phyloP scores from a whole-genome alignment of 2,113 vertebrate species.

The Cepphus grylle region DNA sequence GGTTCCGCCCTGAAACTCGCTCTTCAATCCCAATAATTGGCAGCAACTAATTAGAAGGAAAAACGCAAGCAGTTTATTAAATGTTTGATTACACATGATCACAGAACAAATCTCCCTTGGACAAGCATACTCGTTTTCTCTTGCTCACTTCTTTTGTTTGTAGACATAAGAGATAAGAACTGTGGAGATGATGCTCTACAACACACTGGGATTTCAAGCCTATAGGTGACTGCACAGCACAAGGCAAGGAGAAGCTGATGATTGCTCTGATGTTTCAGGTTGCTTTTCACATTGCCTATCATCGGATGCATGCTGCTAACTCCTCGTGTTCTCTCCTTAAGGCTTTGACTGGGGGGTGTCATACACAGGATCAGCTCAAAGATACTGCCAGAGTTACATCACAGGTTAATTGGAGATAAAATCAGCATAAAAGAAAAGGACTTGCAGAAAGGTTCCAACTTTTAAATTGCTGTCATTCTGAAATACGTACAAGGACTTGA shows the following conservation, averaged over 20 bases:
- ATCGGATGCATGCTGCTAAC: neutral
- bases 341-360: neutral
- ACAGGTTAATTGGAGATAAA: neutral
- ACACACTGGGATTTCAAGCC: neutral
- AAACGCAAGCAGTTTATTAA: constrained; percentile 19
- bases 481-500: neutral
- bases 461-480: neutral
- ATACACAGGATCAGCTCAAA: neutral
- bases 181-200: neutral
- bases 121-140: neutral
- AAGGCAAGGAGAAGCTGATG: neutral
- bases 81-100: constrained; percentile 3
- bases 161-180: neutral
- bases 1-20: neutral
- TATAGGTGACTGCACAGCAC: neutral
- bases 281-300: neutral
- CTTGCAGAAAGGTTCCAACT: neutral
- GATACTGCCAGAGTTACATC: neutral
- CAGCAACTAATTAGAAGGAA: constrained; percentile 38
- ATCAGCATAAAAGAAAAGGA: neutral
- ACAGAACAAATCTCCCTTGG: constrained; percentile 9
- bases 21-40: neutral
- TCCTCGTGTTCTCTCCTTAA: neutral
- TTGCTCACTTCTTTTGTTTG: neutral
- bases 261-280: neutral